phyloP scores from a whole-genome alignment of 2,113 vertebrate species.

The Alexandromys fortis region DNA sequence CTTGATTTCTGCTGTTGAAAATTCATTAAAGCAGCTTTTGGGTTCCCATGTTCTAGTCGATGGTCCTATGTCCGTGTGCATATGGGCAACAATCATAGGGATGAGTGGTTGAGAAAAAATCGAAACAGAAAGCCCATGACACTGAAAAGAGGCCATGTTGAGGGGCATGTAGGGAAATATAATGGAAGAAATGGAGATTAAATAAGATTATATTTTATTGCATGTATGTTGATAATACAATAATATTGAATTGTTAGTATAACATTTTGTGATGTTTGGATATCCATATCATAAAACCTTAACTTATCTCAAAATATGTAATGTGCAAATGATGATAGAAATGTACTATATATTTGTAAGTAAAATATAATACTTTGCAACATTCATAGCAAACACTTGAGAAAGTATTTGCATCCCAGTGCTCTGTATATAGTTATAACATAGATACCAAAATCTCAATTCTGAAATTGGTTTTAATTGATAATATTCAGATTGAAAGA shows the following conservation, averaged over 20 bases:
- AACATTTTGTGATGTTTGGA: not conserved
- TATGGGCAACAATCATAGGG: not conserved
- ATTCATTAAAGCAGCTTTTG: conserved; percentile 6
- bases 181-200: not conserved
- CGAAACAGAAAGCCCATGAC: not conserved
- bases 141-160: not conserved
- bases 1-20: conserved; percentile 88
- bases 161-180: not conserved
- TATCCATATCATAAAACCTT: not conserved
- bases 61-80: not conserved
- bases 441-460: not conserved
- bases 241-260: not conserved
- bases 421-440: not conserved
- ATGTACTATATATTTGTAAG: not conserved
- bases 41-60: not conserved
- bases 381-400: not conserved
- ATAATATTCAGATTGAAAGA: not conserved
- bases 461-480: not conserved
- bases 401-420: not conserved
- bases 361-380: not conserved
- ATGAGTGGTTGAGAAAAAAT: not conserved
- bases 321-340: not conserved
- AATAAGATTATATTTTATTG: not conserved
- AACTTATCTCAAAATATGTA: not conserved
- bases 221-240: not conserved